These are phyloP conservation scores for Eupsilia transversa DNA, from an alignment of 2,888 invertebrate genomes.

Conservation along the genomic window DNA sequence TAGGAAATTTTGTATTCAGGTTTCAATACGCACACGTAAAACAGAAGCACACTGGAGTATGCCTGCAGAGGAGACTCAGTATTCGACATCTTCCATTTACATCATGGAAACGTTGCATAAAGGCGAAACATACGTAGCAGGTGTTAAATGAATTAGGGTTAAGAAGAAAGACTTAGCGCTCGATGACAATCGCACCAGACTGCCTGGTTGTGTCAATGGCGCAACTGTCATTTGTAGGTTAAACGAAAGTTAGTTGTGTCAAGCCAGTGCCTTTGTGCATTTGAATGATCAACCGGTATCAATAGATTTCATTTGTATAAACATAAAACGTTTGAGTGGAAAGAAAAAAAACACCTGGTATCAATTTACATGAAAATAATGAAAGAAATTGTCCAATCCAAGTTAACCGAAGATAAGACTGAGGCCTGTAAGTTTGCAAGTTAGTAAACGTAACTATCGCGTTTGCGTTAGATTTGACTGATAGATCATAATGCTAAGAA, in stretches of 20 bases:
- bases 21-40: slow-evolving; percentile 48
- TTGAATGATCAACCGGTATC: slow-evolving; percentile 25
- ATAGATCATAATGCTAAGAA: too few species aligned
- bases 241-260: slow-evolving; percentile 47
- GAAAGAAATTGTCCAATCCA: neutral
- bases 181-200: slow-evolving; percentile 27
- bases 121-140: slow-evolving; percentile 11
- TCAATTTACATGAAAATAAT: slow-evolving; percentile 3
- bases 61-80: slow-evolving; percentile 17
- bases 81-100: slow-evolving; percentile 25
- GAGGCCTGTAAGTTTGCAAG: too few species aligned
- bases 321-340: slow-evolving; percentile 4
- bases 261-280: slow-evolving; percentile 20
- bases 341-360: slow-evolving; percentile 6
- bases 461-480: too few species aligned
- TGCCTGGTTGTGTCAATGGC: slow-evolving; percentile 31
- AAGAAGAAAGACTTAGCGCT: slow-evolving; percentile 32
- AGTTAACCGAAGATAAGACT: neutral
- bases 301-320: neutral
- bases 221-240: slow-evolving; percentile 46
- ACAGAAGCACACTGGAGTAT: slow-evolving; percentile 27
- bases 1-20: slow-evolving; percentile 54
- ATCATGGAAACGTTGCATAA: slow-evolving; percentile 12
- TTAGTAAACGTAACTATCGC: too few species aligned
- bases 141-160: slow-evolving; percentile 50